These are phyloP conservation scores for Cirrhinus mrigala DNA, from an alignment of 2,797 vertebrate genomes.

Conservation along the genomic window DNA sequence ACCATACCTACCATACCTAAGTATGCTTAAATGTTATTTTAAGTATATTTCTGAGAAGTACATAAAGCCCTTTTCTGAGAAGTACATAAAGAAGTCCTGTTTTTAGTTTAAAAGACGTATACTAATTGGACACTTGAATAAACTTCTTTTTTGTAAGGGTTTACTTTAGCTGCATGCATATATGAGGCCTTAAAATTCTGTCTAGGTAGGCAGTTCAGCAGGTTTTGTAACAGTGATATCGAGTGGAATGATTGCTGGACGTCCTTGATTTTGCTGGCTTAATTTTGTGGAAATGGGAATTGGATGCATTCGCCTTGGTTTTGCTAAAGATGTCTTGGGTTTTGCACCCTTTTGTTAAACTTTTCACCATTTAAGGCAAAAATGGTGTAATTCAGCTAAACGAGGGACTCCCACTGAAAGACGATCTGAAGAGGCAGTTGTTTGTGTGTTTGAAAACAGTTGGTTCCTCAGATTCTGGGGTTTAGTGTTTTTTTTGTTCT, in stretches of 20 bases:
- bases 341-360: constrained; percentile 27
- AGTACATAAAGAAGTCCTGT: too few relatives aligned
- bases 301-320: neutral
- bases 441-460: constrained; percentile 39
- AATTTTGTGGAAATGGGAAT: neutral
- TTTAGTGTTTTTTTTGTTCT: constrained; percentile 26
- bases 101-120: too few relatives aligned
- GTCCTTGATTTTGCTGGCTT: neutral
- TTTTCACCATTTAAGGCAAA: constrained; percentile 31
- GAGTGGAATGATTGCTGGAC: neutral
- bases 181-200: neutral
- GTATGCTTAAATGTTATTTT: too few relatives aligned
- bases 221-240: neutral
- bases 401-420: constrained; percentile 8
- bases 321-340: constrained; percentile 3
- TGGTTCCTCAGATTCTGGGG: constrained; percentile 12
- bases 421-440: constrained; percentile 33
- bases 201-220: neutral
- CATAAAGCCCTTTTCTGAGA: too few relatives aligned
- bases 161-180: too few relatives aligned
- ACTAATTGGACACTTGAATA: too few relatives aligned
- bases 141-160: too few relatives aligned
- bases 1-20: too few relatives aligned
- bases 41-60: too few relatives aligned
- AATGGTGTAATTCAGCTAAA: constrained; percentile 23